These are phyloP conservation scores for Camponotus pennsylvanicus DNA, from an alignment of 1,140 invertebrate species.

Conservation along the genomic window DNA sequence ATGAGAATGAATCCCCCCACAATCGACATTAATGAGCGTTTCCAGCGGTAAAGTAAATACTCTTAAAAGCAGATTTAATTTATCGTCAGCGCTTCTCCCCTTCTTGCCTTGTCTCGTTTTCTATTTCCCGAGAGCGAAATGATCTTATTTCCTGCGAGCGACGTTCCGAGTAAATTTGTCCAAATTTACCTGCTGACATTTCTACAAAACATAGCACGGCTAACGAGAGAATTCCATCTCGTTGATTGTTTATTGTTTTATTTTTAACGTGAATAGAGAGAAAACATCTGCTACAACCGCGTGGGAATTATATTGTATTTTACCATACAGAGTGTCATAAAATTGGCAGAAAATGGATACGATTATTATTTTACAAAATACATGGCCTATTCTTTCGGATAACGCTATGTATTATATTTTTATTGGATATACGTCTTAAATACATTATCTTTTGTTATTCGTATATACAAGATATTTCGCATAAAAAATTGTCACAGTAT, in stretches of 20 bases:
- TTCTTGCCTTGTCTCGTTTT: neutral
- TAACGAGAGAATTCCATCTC: constrained; percentile 37
- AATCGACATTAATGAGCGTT: constrained; percentile 63
- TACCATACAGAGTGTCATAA: neutral
- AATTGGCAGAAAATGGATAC: constrained; percentile 20
- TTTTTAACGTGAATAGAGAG: constrained; percentile 17
- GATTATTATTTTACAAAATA: neutral
- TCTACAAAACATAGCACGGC: constrained; percentile 3
- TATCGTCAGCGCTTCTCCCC: constrained; percentile 17
- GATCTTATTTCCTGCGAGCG: constrained; percentile 39
- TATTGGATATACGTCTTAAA: neutral
- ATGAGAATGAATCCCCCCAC: constrained; percentile 41
- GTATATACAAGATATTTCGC: neutral
- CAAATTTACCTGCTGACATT: constrained; percentile 33
- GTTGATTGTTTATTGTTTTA: constrained; percentile 29
- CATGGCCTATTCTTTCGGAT: neutral
- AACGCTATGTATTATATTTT: neutral
- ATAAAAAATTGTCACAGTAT: neutral
- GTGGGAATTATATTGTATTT: constrained; percentile 14
- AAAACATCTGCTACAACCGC: neutral
- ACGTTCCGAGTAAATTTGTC: constrained; percentile 31
- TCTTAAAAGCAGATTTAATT: constrained; percentile 67
- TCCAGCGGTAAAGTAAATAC: constrained; percentile 36
- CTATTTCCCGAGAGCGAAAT: neutral
- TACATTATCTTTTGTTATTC: neutral